phyloP scores from a whole-genome alignment of 2,113 vertebrate species.

The Tamias sibiricus region DNA sequence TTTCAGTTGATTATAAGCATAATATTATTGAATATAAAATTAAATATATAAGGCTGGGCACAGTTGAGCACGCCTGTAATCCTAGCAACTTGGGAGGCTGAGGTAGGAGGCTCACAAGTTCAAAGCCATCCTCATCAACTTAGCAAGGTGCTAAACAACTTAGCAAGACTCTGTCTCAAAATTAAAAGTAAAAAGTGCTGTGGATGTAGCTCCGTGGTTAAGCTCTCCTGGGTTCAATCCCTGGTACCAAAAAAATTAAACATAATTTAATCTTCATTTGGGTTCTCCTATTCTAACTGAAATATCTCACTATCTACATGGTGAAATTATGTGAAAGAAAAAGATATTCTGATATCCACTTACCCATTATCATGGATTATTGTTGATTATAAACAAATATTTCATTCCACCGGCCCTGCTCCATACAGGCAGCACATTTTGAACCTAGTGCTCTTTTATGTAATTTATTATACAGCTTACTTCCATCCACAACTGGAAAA shows the following conservation, averaged over 20 bases:
- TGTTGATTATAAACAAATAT: background rate
- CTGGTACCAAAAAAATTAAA: background rate
- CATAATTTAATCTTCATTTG: constrained; percentile 11
- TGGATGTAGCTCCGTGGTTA: too few species aligned
- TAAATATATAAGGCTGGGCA: too few species aligned
- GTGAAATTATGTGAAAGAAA: background rate
- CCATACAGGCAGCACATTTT: constrained; percentile 4
- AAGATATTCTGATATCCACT: background rate
- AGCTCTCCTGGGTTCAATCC: too few species aligned
- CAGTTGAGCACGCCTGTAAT: too few species aligned
- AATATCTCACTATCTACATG: constrained; percentile 29
- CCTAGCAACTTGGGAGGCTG: too few species aligned
- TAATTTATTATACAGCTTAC: constrained; percentile 30
- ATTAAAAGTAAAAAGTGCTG: too few species aligned
- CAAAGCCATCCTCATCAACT: too few species aligned
- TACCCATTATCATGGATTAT: background rate
- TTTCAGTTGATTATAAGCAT: constrained; percentile 45
- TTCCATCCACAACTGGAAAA: background rate
- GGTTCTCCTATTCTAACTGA: constrained; percentile 34
- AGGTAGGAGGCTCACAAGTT: too few species aligned
- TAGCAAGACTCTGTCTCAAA: too few species aligned
- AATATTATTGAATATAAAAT: background rate
- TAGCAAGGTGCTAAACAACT: too few species aligned
- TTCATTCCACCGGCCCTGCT: background rate
- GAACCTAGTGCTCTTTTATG: constrained; percentile 4